These are phyloP conservation scores for Riparia riparia DNA, from an alignment of 2,113 vertebrate species.

Conservation along the genomic window DNA sequence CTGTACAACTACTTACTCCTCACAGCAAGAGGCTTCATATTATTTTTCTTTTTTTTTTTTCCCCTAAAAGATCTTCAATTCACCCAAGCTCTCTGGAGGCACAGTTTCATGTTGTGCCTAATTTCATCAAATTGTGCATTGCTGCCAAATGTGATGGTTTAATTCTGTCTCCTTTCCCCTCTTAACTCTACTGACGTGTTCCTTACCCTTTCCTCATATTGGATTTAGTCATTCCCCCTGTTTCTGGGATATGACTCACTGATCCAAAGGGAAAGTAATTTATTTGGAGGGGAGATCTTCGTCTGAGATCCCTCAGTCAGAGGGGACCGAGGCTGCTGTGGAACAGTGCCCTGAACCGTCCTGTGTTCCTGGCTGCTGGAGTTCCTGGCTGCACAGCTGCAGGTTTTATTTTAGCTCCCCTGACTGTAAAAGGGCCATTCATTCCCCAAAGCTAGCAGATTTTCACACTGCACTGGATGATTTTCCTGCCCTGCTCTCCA, in stretches of 20 bases:
- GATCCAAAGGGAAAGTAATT: not conserved
- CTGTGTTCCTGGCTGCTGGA: not conserved
- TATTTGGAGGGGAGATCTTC: not conserved
- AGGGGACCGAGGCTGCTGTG: not conserved
- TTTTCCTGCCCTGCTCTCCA: not conserved
- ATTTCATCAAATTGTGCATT: not conserved
- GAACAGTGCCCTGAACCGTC: not conserved
- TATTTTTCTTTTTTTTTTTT: not conserved
- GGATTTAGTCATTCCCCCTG: not conserved
- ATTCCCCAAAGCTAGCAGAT: not conserved
- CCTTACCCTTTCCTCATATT: not conserved
- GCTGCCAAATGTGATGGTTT: slow-evolving; percentile 24
- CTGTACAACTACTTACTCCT: not conserved
- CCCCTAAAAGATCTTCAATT: not conserved
- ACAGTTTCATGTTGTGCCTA: slow-evolving; percentile 7
- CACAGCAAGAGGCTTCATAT: not conserved
- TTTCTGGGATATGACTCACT: slow-evolving; percentile 33
- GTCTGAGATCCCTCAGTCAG: not conserved
- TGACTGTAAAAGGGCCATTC: not conserved
- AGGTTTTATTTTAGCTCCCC: slow-evolving; percentile 4
- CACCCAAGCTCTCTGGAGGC: not conserved
- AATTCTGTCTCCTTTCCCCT: slow-evolving; percentile 20
- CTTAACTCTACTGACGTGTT: not conserved
- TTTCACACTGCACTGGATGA: not conserved
- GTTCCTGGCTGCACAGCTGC: slow-evolving; percentile 33